Percentiles rank a stretch among this genome's conserved stretches.
Evolutionary conservation across 2,113 vertebrate species (phyloP).

Genomic region (Desmodus rotundus): DNA sequence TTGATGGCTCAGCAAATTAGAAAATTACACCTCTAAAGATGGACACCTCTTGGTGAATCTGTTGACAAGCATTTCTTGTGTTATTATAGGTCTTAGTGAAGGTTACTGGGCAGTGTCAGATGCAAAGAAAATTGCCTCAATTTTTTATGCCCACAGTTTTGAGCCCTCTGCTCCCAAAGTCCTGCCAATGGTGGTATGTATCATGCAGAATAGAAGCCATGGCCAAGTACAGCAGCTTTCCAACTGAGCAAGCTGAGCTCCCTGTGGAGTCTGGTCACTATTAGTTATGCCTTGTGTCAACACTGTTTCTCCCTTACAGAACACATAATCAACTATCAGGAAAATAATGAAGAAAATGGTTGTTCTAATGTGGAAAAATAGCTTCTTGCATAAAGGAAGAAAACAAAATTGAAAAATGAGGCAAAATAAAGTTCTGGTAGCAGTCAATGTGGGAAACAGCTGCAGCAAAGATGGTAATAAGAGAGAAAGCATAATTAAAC

Average conservation of each 20-base stretch:
- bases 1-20: background rate
- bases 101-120: background rate
- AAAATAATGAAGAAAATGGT: background rate
- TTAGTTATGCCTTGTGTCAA: background rate
- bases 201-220: background rate
- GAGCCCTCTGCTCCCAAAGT: background rate
- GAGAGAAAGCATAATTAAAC: slow-evolving; percentile 53
- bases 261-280: background rate
- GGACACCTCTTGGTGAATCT: background rate
- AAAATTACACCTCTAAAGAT: background rate
- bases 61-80: background rate
- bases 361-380: background rate
- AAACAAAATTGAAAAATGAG: slow-evolving; percentile 24
- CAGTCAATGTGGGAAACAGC: slow-evolving; percentile 43
- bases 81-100: background rate
- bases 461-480: slow-evolving; percentile 49
- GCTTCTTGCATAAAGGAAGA: background rate
- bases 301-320: background rate
- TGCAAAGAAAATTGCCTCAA: background rate
- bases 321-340: background rate
- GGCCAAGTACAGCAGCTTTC: background rate
- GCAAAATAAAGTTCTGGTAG: background rate
- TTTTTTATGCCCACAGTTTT: background rate
- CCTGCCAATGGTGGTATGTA: background rate
- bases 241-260: background rate